Evolutionary conservation across 30 jellyfish, hydroid and myxozoan species (phyloP).

Genomic region (Pelagia noctiluca): DNA sequence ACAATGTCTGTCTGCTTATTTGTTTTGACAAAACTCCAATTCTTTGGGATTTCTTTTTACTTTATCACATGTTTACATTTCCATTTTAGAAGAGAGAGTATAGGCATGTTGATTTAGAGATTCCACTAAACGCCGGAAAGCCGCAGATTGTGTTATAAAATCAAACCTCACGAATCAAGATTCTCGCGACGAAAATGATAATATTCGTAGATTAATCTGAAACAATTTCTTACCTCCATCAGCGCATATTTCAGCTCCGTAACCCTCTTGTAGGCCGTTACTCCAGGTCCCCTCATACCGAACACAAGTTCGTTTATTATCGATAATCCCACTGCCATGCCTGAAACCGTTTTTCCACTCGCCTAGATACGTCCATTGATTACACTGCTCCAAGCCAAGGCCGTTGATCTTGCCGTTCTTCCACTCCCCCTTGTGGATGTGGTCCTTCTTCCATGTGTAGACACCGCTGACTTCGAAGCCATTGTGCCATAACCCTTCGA

Average conservation of each 20-base stretch:
- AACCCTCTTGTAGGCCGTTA: conserved; percentile 92
- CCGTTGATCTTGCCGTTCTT: conserved; percentile 91
- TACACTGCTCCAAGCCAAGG: conserved; percentile 76
- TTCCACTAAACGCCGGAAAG: too few species aligned
- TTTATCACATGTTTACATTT: too few species aligned
- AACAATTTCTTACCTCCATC: conserved; percentile 98
- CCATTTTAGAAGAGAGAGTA: too few species aligned
- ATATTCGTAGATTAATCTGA: too few species aligned
- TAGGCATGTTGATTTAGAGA: too few species aligned
- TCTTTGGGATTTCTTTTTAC: too few species aligned
- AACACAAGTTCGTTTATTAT: conserved; percentile 35
- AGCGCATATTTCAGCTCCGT: conserved; percentile 84
- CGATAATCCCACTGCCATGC: conserved; percentile 90
- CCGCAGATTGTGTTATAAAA: too few species aligned
- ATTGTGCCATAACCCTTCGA: conserved; percentile 91
- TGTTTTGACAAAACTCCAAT: too few species aligned
- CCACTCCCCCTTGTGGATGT: conserved; percentile 90
- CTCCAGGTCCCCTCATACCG: conserved; percentile 96
- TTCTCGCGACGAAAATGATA: too few species aligned
- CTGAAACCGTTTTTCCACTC: conserved; percentile 89
- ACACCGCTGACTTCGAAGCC: conserved; percentile 94
- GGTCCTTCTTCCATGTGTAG: conserved; percentile 89
- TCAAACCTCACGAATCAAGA: too few species aligned
- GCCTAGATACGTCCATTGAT: conserved; percentile 77
- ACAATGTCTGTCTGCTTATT: too few species aligned